Evolutionary conservation across 2,113 vertebrate species (phyloP), one percentile per base, ranked within the genome.

Genomic region (Tyrannus savana): DNA sequence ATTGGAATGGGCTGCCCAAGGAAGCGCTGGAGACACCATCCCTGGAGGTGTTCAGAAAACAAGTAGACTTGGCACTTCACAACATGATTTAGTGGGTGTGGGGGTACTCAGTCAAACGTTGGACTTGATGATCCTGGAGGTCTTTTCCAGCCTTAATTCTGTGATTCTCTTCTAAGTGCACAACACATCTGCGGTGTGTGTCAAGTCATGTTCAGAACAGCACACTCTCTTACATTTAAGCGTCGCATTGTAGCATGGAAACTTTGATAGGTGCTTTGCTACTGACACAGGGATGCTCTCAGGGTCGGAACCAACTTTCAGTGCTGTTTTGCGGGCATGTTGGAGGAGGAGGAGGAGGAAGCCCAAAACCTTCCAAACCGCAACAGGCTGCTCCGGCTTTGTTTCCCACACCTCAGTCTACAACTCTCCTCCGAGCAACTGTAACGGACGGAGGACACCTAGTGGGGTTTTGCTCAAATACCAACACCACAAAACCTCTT

Each of bases 361-460:
- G n/a, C 53, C 42, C 8, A 1, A 42, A 50, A 12, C 63, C 24
- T 84, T 80, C 73, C 83, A 78, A 84, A 63, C 35, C 33, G 0
- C 88, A 56, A 10, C 41, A 17, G n/a, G 22, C 19, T 55, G 39
- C 76, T 63, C 74, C 2, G 0, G 47, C 62, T 91, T 46, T n/a
- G 30, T 73, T 63, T 80, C 83, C 64, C 83, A 50, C 42, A 50
- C 37, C 50, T 75, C 35, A 62, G 30, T 14, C 18, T 71, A 7
- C 41, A 55, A 21, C 30, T 10, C 60, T 84, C 4, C 42, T 74
- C 27, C 1, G 19, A 87, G 84, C 49, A 94, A 60, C 10, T 9
- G 8, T 41, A 5, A 39, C 60, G 33, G 84, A 21, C 85, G 50
- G 82, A 81, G 89, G 95, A 96, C 97, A 95, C 35, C 96, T 96